Evolutionary conservation across 2,797 vertebrate species (phyloP), one percentile per base, ranked within the genome.

Genomic region (Danio aesculapii): DNA sequence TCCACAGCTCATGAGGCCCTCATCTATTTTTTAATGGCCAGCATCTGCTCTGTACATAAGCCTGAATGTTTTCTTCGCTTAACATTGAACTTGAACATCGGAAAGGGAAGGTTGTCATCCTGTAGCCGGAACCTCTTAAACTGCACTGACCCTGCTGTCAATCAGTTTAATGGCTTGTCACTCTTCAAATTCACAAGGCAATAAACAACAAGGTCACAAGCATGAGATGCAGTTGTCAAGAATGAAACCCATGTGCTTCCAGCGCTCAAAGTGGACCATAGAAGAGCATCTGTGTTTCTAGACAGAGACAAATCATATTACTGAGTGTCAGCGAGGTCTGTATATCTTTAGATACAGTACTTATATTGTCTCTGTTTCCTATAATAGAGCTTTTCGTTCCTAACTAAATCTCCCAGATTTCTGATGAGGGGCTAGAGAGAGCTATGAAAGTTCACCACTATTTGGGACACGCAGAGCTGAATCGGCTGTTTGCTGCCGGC

Each of bases 111-210:
- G 77, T 81, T 75, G 62, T 80, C 53, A 50, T 17, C 39, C 72
- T 8, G 12, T 61, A 74, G 84, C 79, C 52, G 74, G 46, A 86
- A 83, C 59, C 57, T 83, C 10, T 75, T 75, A 47, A 58, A 68
- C n/a, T 66, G 47, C 72, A 85, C 64, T 83, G 75, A 72, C 84
- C 81, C 81, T 75, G 74, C 82, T 85, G 77, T 77, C 81, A 82
- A 77, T 88, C 50, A 72, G 3, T 83, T 67, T 75, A 81, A 84
- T 77, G 47, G 76, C 79, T 86, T 19, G 6, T 85, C 83, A 43
- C 58, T 61, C 71, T 49, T 81, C 43, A 55, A 70, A 83, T 64
- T 75, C 49, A 70, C 61, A 81, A 50, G 71, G 4, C 5, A 79
- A 79, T 79, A 50, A 69, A 78, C 21, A 39, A 69, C 55, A 78